Conservation (phyloP, 2,113 vertebrate genomes). For the Regulus satrapa region DNA sequence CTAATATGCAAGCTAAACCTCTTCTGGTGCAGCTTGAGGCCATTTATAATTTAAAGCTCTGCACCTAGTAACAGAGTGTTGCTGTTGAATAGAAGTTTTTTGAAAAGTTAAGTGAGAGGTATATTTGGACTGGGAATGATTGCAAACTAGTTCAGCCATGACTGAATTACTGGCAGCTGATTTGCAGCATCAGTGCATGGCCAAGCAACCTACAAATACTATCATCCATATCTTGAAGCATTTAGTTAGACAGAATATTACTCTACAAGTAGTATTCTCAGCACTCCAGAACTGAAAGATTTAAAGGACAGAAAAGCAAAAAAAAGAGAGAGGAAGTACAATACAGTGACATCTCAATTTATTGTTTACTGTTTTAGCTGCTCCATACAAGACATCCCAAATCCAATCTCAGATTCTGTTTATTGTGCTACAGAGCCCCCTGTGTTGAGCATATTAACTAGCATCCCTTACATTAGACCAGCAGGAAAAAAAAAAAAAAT, state of each 20-base stretch:
- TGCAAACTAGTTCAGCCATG: background rate
- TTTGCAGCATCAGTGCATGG: background rate
- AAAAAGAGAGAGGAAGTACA: background rate
- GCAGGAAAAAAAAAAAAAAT: background rate
- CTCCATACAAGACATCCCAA: background rate
- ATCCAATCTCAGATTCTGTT: background rate
- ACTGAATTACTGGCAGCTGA: background rate
- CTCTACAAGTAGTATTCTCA: background rate
- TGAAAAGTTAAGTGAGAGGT: background rate
- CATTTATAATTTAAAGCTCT: background rate
- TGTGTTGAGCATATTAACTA: slow-evolving; percentile 11
- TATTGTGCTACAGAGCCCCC: slow-evolving; percentile 49
- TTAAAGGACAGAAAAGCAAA: background rate
- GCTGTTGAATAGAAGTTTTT: background rate
- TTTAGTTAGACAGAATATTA: background rate
- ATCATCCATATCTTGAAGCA: background rate
- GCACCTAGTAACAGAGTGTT: background rate
- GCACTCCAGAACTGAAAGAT: background rate
- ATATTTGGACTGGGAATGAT: background rate
- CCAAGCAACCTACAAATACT: background rate
- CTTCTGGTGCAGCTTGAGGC: background rate
- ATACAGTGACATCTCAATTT: background rate
- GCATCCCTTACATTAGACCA: background rate
- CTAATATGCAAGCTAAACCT: background rate
- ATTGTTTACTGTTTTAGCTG: background rate